Evolutionary conservation across 2,888 invertebrate genomes (phyloP).

Genomic region (Gerris lacustris): DNA sequence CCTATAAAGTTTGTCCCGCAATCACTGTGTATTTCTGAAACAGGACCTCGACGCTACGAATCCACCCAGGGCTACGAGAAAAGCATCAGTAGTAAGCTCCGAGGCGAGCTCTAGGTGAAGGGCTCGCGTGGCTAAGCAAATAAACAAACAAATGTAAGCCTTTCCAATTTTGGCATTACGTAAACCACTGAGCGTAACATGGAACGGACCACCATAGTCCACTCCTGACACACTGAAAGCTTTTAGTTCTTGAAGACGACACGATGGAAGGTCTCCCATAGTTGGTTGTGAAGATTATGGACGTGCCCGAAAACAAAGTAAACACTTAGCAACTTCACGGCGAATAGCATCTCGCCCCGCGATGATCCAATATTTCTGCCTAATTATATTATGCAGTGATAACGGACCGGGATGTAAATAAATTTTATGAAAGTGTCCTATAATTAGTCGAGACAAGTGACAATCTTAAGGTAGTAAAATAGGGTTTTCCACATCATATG

Average conservation of each 20-base stretch:
- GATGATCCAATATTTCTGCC: no score
- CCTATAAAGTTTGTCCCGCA: slow-evolving; percentile 29
- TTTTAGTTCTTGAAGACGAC: slow-evolving; percentile 14
- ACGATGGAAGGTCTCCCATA: slow-evolving; percentile 22
- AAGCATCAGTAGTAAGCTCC: slow-evolving; percentile 24
- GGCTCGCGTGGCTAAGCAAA: slow-evolving; percentile 30
- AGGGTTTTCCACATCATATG: no score
- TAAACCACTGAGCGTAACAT: slow-evolving; percentile 13
- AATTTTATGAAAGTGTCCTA: no score
- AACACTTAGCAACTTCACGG: no score
- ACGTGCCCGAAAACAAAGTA: no score
- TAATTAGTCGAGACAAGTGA: no score
- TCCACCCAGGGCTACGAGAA: slow-evolving; percentile 25
- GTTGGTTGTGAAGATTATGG: slow-evolving; percentile 10
- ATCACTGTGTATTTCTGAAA: slow-evolving; percentile 25
- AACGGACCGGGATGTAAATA: no score
- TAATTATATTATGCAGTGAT: no score
- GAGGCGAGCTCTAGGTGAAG: slow-evolving; percentile 27
- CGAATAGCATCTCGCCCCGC: neutral
- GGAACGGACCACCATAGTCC: slow-evolving; percentile 22
- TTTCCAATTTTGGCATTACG: slow-evolving; percentile 20
- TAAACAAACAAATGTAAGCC: slow-evolving; percentile 15
- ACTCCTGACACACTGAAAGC: slow-evolving; percentile 18
- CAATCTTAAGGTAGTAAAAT: no score
- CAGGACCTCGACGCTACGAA: slow-evolving; percentile 26